A percentile compares a stretch with the other conserved stretches of the same genome.
Conservation (phyloP, 2,797 vertebrate species). For the Passerculus sandwichensis region DNA sequence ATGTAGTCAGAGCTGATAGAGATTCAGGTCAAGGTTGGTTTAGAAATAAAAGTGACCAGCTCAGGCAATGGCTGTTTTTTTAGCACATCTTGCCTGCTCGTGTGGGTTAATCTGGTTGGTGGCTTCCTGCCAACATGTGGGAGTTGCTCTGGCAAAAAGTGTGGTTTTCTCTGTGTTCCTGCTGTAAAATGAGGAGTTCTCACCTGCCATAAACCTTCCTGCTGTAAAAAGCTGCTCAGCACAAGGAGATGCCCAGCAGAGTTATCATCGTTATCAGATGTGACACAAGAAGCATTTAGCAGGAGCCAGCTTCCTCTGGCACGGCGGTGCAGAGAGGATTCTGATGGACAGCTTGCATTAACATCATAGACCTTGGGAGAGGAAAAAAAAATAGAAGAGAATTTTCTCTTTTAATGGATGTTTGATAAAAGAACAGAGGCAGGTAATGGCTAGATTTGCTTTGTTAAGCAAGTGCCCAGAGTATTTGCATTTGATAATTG, state of each 20-base stretch:
- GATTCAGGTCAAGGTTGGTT: neutral
- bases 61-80: neutral
- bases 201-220: constrained; percentile 48
- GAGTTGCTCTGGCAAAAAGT: neutral
- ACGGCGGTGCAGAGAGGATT: neutral
- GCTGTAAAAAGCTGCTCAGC: constrained; percentile 33
- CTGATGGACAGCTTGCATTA: neutral
- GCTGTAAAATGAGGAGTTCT: constrained; percentile 33
- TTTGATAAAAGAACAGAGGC: constrained; percentile 42
- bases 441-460: constrained; percentile 15
- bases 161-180: neutral
- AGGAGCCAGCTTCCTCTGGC: neutral
- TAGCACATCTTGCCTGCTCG: neutral
- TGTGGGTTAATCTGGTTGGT: neutral
- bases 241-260: constrained; percentile 18
- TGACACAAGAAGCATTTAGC: constrained; percentile 4
- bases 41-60: neutral
- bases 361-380: neutral
- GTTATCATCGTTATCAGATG: constrained; percentile 4
- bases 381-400: neutral
- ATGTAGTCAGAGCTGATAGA: neutral
- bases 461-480: constrained; percentile 40
- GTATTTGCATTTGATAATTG: constrained; percentile 66
- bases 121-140: neutral
- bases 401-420: constrained; percentile 21